Evolutionary conservation across 30 jellyfish, hydroid and myxozoan genomes (phyloP).

Genomic region (Aurelia aurita): DNA sequence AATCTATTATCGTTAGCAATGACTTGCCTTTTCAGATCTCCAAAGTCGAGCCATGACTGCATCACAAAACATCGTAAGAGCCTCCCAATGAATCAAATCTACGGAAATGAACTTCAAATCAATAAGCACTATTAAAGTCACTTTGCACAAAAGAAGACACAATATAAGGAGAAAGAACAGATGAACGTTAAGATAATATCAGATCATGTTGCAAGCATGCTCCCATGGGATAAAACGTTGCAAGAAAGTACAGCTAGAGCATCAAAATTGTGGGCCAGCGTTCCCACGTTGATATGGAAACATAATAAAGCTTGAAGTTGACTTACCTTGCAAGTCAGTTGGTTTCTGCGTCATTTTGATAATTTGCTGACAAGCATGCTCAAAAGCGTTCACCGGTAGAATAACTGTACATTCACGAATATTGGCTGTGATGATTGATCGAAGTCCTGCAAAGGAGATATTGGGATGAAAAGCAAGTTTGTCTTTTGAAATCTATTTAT

Average conservation of each 20-base stretch:
- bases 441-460: slow-evolving; percentile 19
- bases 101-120: no score
- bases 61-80: slow-evolving; percentile 28
- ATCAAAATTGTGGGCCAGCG: background rate
- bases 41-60: slow-evolving; percentile 51
- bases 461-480: no score
- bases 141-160: no score
- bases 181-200: no score
- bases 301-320: no score
- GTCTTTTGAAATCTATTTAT: no score
- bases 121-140: no score
- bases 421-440: slow-evolving; percentile 12
- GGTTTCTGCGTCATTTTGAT: slow-evolving; percentile 12
- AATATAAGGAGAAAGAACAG: no score
- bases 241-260: background rate
- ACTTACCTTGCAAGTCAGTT: slow-evolving; percentile 16
- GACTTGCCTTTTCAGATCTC: slow-evolving; percentile 44
- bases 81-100: slow-evolving; percentile 38
- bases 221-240: no score
- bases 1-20: no score
- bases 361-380: slow-evolving; percentile 24
- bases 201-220: no score
- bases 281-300: background rate
- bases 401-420: slow-evolving; percentile 50
- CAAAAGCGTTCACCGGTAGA: slow-evolving; percentile 53